Evolutionary conservation across 2,888 invertebrate genomes (phyloP).

Genomic region (Limnephilus rhombicus): DNA sequence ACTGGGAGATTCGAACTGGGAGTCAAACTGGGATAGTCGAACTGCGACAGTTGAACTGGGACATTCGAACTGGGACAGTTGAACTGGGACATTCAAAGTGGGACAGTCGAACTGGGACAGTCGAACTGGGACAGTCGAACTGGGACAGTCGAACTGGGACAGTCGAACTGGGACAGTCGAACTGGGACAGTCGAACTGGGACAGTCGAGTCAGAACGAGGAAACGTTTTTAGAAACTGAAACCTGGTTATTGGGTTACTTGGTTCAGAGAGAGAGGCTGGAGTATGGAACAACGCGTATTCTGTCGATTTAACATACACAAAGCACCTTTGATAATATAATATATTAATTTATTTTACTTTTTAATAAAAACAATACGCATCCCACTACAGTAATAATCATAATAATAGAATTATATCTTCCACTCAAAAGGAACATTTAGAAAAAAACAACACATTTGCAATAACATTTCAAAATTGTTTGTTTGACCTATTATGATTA

Average conservation of each 20-base stretch:
- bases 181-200: not conserved
- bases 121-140: too few species aligned
- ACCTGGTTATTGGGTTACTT: not conserved
- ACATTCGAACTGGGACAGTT: too few species aligned
- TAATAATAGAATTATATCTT: not conserved
- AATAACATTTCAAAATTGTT: slow-evolving; percentile 47
- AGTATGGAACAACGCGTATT: slow-evolving; percentile 33
- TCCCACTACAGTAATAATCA: too few species aligned
- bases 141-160: too few species aligned
- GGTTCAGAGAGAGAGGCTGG: not conserved
- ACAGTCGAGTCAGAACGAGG: not conserved
- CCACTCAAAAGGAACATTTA: slow-evolving; percentile 27
- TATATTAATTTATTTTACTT: slow-evolving; percentile 11
- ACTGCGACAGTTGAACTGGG: too few species aligned
- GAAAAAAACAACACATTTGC: slow-evolving; percentile 46
- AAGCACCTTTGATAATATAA: slow-evolving; percentile 48
- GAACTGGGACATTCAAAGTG: too few species aligned
- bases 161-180: too few species aligned
- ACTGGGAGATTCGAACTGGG: too few species aligned
- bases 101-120: too few species aligned
- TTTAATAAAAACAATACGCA: slow-evolving; percentile 3
- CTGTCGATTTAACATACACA: slow-evolving; percentile 31
- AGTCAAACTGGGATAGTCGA: too few species aligned
- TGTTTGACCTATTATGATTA: slow-evolving; percentile 50
- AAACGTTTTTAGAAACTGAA: not conserved